Evolutionary conservation across 2,888 invertebrate genomes (phyloP).

Genomic region (Opisthograptis luteolata): DNA sequence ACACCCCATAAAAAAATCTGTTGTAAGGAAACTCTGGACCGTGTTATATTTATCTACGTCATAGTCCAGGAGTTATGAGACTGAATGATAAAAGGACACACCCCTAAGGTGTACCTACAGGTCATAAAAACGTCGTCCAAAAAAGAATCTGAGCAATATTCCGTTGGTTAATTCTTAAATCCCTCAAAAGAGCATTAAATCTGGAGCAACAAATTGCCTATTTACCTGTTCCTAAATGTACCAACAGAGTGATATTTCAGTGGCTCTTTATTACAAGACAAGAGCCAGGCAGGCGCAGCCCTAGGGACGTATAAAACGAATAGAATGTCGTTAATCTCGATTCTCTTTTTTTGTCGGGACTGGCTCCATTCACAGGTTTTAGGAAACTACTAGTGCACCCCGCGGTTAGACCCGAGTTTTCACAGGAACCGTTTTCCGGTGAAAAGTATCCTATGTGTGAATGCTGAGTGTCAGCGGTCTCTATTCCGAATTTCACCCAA

Average conservation of each 20-base stretch:
- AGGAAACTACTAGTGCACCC: not conserved
- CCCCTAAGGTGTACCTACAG: conserved; percentile 16
- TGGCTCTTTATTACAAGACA: conserved; percentile 25
- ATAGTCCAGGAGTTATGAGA: conserved; percentile 34
- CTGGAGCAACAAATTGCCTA: conserved; percentile 30
- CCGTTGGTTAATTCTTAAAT: conserved; percentile 20
- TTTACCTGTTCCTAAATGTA: conserved; percentile 24
- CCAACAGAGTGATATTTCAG: conserved; percentile 26
- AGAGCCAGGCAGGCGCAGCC: conserved; percentile 23
- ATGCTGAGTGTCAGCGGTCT: too few relatives aligned
- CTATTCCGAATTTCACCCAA: too few relatives aligned
- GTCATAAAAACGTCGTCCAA: conserved; percentile 33
- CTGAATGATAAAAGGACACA: conserved; percentile 30
- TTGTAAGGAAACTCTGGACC: conserved; percentile 27
- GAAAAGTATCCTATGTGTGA: too few relatives aligned
- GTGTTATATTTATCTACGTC: conserved; percentile 38
- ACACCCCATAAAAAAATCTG: conserved; percentile 18
- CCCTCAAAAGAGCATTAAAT: conserved; percentile 30
- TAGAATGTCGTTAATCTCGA: conserved; percentile 30
- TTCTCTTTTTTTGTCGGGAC: conserved; percentile 15
- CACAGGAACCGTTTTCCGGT: too few relatives aligned
- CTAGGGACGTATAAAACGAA: conserved; percentile 31
- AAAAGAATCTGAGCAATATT: conserved; percentile 22
- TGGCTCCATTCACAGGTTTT: not conserved
- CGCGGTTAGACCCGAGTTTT: too few relatives aligned